These are phyloP conservation scores for Cistogaster globosa DNA, from an alignment of 2,888 invertebrate species.

Conservation along the genomic window DNA sequence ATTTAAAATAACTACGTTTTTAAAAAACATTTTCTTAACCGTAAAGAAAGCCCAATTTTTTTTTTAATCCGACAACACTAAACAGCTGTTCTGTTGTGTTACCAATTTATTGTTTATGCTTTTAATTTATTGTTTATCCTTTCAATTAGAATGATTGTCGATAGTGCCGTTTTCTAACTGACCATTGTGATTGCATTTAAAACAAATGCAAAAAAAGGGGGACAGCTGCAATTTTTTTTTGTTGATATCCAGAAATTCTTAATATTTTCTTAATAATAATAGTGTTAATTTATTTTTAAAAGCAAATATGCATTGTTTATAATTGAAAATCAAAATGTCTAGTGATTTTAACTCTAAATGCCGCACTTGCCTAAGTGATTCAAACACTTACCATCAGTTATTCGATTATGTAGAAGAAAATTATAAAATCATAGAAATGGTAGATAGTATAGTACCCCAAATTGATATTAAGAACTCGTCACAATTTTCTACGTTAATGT, in stretches of 20 bases:
- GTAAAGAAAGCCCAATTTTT: too few relatives aligned
- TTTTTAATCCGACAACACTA: too few relatives aligned
- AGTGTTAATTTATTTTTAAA: neutral
- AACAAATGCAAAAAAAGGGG: neutral
- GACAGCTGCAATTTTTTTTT: slow-evolving; percentile 55
- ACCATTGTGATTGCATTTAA: slow-evolving; percentile 51
- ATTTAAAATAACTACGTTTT: too few relatives aligned
- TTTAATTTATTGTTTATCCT: neutral
- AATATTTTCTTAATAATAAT: slow-evolving; percentile 5
- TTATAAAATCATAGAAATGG: slow-evolving; percentile 59
- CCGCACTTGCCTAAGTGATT: slow-evolving; percentile 59
- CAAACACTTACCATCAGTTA: slow-evolving; percentile 38
- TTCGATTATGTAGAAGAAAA: slow-evolving; percentile 64
- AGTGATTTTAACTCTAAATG: slow-evolving; percentile 48
- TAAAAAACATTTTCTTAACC: too few relatives aligned
- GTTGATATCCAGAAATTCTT: slow-evolving; percentile 51
- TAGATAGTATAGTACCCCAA: slow-evolving; percentile 59
- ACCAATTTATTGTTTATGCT: neutral
- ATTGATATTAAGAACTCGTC: slow-evolving; percentile 49
- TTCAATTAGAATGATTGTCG: slow-evolving; percentile 39
- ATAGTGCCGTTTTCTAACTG: slow-evolving; percentile 29
- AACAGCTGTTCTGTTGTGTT: neutral
- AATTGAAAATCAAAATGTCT: slow-evolving; percentile 41
- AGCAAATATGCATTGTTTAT: slow-evolving; percentile 14
- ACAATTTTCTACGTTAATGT: slow-evolving; percentile 49